phyloP scores from a whole-genome alignment of 2,797 vertebrate genomes.

The Clamator glandarius region DNA sequence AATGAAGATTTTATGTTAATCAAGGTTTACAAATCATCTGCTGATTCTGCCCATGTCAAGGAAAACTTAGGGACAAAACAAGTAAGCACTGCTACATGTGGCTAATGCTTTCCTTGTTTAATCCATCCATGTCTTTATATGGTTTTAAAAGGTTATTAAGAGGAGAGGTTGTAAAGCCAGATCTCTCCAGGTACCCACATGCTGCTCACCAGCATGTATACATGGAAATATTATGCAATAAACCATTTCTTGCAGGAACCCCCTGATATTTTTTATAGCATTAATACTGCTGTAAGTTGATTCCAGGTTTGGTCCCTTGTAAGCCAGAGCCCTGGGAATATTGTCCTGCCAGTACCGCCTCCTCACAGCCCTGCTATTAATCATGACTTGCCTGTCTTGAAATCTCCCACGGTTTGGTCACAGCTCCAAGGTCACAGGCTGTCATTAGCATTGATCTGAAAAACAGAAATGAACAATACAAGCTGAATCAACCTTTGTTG shows the following conservation, averaged over 20 bases:
- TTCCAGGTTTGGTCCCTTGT: slow-evolving; percentile 70
- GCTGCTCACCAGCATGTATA: slow-evolving; percentile 1
- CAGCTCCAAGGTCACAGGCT: slow-evolving; percentile 98
- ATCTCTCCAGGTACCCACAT: slow-evolving; percentile 25
- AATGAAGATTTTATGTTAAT: neutral
- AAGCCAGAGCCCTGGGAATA: slow-evolving; percentile 77
- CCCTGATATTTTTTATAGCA: slow-evolving; percentile 64
- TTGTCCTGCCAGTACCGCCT: slow-evolving; percentile 62
- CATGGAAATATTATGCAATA: slow-evolving; percentile 48
- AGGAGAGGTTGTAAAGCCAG: slow-evolving; percentile 16
- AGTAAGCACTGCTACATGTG: neutral
- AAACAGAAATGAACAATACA: slow-evolving; percentile 82
- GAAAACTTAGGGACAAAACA: neutral
- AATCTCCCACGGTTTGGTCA: slow-evolving; percentile 99
- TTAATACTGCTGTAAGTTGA: slow-evolving; percentile 74
- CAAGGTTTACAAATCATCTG: neutral
- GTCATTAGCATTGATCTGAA: slow-evolving; percentile 99
- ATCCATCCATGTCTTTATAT: neutral
- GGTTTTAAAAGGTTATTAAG: slow-evolving; percentile 17
- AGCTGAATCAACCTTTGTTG: slow-evolving; percentile 78
- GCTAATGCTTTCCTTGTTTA: neutral
- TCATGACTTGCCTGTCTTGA: slow-evolving; percentile 93
- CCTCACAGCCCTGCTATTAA: slow-evolving; percentile 79
- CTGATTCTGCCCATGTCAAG: neutral
- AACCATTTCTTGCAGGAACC: slow-evolving; percentile 36